Conservation (phyloP, 2,797 vertebrate genomes). For the Iguana delicatissima region DNA sequence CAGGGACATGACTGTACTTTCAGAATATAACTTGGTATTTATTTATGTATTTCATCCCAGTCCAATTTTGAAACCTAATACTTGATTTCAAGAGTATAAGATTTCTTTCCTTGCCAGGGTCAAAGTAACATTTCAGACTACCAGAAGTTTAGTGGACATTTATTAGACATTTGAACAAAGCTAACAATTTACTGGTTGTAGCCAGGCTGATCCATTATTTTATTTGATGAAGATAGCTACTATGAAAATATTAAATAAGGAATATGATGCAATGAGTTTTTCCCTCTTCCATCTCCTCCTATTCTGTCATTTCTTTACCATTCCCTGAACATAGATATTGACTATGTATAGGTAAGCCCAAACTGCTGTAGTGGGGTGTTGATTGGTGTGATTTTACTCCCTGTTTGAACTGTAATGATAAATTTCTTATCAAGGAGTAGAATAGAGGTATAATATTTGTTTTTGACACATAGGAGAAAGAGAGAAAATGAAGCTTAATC, state of each 20-base stretch:
- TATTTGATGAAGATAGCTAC: neutral
- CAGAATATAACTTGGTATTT: neutral
- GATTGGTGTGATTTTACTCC: neutral
- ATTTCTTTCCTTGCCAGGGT: slow-evolving; percentile 29
- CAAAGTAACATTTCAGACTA: slow-evolving; percentile 31
- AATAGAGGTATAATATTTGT: neutral
- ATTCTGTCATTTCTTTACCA: neutral
- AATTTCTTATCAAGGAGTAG: neutral
- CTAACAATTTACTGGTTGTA: slow-evolving; percentile 11
- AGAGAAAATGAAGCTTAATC: neutral
- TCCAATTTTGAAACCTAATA: slow-evolving; percentile 30
- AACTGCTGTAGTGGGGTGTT: neutral
- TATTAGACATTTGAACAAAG: neutral
- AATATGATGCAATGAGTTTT: neutral
- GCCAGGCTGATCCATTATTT: neutral
- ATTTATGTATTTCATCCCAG: slow-evolving; percentile 37
- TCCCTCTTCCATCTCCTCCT: neutral
- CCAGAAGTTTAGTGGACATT: neutral
- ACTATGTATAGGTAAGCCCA: neutral
- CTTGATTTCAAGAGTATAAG: slow-evolving; percentile 34
- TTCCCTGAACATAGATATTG: neutral
- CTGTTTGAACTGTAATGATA: neutral
- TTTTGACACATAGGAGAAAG: neutral
- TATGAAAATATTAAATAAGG: neutral
- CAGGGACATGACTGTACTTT: neutral